Percentiles rank a stretch among this genome's conserved stretches.
These are phyloP conservation scores for Murina feae DNA, from an alignment of 2,113 vertebrate genomes.

Conservation along the genomic window DNA sequence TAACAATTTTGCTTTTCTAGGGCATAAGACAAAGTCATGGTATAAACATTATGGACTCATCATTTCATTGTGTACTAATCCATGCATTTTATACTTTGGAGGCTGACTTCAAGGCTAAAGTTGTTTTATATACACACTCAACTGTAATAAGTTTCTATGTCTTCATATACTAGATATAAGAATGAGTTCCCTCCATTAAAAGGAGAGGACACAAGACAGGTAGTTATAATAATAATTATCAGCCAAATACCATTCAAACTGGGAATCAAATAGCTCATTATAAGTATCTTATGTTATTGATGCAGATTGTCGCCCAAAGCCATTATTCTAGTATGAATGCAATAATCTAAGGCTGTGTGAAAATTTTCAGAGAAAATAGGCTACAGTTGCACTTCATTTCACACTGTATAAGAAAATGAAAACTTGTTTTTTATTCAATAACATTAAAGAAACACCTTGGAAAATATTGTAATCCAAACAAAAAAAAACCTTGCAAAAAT, in stretches of 20 bases:
- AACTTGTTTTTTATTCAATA: not conserved
- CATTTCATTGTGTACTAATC: not conserved
- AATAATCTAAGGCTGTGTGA: not conserved
- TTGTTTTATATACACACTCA: not conserved
- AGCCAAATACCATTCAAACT: not conserved
- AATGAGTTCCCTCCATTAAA: not conserved
- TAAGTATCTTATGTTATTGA: not conserved
- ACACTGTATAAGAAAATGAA: not conserved
- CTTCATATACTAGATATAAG: not conserved
- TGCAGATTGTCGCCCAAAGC: not conserved
- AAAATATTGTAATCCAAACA: not conserved
- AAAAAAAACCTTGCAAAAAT: not conserved
- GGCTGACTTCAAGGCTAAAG: not conserved
- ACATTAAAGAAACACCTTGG: not conserved
- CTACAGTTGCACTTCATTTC: not conserved
- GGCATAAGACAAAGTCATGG: not conserved
- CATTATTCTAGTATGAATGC: not conserved
- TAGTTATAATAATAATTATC: conserved; percentile 37
- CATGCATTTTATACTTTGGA: not conserved
- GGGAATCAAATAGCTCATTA: not conserved
- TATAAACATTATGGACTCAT: not conserved
- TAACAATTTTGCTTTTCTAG: not conserved
- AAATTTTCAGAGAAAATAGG: conserved; percentile 25
- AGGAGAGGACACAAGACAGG: not conserved
- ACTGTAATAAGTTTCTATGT: conserved; percentile 6